Evolutionary conservation across 2,113 vertebrate species (phyloP), one percentile per base, ranked within the genome.

Genomic region (Alligator mississippiensis): DNA sequence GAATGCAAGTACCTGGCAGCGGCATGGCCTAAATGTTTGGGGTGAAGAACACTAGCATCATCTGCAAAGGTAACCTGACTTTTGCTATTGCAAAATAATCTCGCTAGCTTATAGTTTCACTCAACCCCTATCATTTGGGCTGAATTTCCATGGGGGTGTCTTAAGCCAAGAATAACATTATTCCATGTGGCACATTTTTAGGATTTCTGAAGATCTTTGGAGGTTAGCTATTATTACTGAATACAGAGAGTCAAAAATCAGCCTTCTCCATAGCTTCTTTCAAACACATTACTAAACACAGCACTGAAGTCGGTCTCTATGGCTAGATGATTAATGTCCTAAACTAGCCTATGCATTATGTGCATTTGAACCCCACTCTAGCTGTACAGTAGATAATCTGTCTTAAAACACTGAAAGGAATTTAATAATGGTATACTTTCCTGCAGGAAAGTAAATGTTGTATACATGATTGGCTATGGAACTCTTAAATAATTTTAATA

Each of bases 401-500:
- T 64, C 61, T 92, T 90, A 62, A 87, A 93, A 66, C 68, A 63
- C 91, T 92, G 91, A 74, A 82, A 92, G 85, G 80, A 64, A 82
- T 93, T 92, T 80, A 81, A 77, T 72, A 7, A 8, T 82, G 78
- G 64, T 75, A 47, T 9, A 47, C 47, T 47, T 47, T 9, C 47
- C 47, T 47, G 47, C 47, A 47, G 7, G 7, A 47, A 47, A 47
- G 47, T 47, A 47, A 47, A 47, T 47, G 47, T 9, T 60, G 59
- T 18, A 60, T 60, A 60, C 21, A 18, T 62, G 61, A 24, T 62
- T 24, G 96, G 92, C 95, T 94, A 88, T 91, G 91, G 91, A 90
- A 83, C 84, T 90, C 85, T 75, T 58, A 91, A 47, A 18, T 94
- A 91, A 95, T 95, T 94, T 91, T 94, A 94, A 83, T 96, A 96